Evolutionary conservation across 2,888 invertebrate species (phyloP).

Genomic region (Melanostoma scalare): DNA sequence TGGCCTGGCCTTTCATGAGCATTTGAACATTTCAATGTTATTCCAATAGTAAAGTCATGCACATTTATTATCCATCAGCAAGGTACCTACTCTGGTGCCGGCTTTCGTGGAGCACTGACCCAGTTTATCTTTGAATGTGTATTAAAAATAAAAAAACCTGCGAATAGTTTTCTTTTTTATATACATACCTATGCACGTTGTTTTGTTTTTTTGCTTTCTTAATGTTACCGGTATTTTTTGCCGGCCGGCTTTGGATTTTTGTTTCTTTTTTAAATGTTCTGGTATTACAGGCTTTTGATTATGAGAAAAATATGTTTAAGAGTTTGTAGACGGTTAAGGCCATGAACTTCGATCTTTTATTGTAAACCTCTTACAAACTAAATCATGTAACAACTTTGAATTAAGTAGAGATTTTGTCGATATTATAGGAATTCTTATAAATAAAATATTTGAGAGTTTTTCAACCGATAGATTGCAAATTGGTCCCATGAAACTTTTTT

Average conservation of each 20-base stretch:
- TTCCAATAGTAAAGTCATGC: conserved; percentile 57
- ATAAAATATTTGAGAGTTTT: too few relatives aligned
- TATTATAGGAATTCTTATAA: too few relatives aligned
- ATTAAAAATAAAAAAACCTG: conserved; percentile 16
- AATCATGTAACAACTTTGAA: too few relatives aligned
- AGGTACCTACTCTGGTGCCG: conserved; percentile 38
- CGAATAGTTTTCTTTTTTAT: conserved; percentile 49
- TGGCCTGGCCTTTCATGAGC: conserved; percentile 3
- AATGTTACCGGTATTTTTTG: conserved; percentile 57
- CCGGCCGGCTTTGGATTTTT: conserved; percentile 57
- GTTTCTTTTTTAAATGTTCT: conserved; percentile 11
- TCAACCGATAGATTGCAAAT: too few relatives aligned
- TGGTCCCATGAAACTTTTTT: too few relatives aligned
- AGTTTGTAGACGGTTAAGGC: too few relatives aligned
- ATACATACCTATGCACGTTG: conserved; percentile 34
- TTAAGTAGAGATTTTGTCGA: too few relatives aligned
- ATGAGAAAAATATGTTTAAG: conserved; percentile 1
- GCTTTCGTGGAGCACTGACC: conserved; percentile 70
- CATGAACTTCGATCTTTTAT: too few relatives aligned
- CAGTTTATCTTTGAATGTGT: conserved; percentile 47
- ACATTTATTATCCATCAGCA: conserved; percentile 43
- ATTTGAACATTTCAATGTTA: conserved; percentile 58
- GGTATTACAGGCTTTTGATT: conserved; percentile 59
- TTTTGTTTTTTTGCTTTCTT: conserved; percentile 29
- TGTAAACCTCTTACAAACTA: too few relatives aligned